A percentile compares a stretch with the other conserved stretches of the same genome.
These are phyloP conservation scores for Bombus waltoni DNA, from an alignment of 1,140 invertebrate genomes.

Conservation along the genomic window DNA sequence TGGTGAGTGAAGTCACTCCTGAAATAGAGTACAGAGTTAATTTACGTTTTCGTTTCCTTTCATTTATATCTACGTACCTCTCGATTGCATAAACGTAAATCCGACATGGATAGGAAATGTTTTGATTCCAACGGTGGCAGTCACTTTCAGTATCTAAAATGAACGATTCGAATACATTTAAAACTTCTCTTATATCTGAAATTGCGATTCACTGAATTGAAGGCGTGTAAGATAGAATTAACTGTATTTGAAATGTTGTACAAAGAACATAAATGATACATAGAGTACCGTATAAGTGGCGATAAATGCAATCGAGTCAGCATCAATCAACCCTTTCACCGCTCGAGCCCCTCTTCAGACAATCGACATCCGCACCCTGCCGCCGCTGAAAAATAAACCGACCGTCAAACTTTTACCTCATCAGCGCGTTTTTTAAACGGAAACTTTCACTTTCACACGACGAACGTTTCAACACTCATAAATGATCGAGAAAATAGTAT, in stretches of 20 bases:
- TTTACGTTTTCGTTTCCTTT: neutral
- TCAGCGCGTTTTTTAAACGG: neutral
- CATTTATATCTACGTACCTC: neutral
- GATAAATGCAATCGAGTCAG: constrained; percentile 39
- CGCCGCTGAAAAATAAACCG: constrained; percentile 24
- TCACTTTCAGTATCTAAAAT: neutral
- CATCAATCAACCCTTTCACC: constrained; percentile 44
- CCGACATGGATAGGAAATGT: too few species aligned
- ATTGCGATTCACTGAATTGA: neutral
- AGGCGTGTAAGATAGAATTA: neutral
- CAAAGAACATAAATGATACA: constrained; percentile 22
- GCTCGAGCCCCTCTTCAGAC: neutral
- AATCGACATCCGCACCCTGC: constrained; percentile 21
- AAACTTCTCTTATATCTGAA: neutral
- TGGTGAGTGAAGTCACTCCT: neutral
- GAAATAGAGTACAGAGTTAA: neutral
- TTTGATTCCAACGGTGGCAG: neutral
- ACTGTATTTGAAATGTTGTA: neutral
- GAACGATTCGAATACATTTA: neutral
- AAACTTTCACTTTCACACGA: neutral
- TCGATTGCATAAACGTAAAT: neutral
- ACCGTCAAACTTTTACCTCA: neutral
- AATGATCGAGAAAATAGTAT: neutral
- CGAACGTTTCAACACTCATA: neutral
- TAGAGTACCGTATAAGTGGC: constrained; percentile 41